Base-by-base conservation (phyloP, 2,888 invertebrate genomes). In the Clitarchus hookeri region DNA sequence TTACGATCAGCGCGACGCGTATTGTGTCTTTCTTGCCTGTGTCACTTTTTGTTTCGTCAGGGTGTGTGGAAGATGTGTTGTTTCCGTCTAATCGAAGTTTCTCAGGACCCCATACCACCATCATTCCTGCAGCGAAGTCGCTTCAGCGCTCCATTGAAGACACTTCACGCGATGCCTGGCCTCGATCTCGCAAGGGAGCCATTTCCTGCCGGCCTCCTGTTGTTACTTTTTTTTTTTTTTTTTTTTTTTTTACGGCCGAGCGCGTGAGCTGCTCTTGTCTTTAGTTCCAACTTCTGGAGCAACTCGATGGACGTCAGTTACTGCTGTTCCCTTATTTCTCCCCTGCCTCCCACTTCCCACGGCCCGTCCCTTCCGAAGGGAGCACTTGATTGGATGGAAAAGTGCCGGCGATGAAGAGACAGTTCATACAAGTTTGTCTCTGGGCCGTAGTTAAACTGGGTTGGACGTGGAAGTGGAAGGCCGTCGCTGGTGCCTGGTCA, bases 371-470 rank as follows among this genome's bases (percentile, higher is more conserved):
- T 65, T 65, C 65, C 65, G 65, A 23, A 65, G 65, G 65, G 65
- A 65, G 65, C 65, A 65, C 65, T 65, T 65, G 65, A 65, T 65
- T 65, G 65, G 65, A 65, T 65, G 65, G 65, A 65, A 65, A 65
- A 19, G 23, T 19, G 65, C 65, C 65, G 65, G 65, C 65, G 65
- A 65, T 65, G 65, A 65, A 65, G 65, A n/a, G 65, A 65, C 65
- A 65, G 65, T 65, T 65, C 65, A 65, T 65, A 65, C 65, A 65
- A 65, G 65, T 65, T 65, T n/a, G 65, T 65, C 65, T 65, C 65
- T 65, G 23, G 65, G 6, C 65, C 65, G 65, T 65, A n/a, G 65
- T 65, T 65, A 65, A 65, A 65, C 65, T 65, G 65, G n/a, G 65
- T 8, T 65, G n/a, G 65, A 3, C 65, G 23, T n/a, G 3, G 65